These are phyloP conservation scores for Steinernema hermaphroditum DNA, from an alignment of 2,888 invertebrate species.

Conservation along the genomic window DNA sequence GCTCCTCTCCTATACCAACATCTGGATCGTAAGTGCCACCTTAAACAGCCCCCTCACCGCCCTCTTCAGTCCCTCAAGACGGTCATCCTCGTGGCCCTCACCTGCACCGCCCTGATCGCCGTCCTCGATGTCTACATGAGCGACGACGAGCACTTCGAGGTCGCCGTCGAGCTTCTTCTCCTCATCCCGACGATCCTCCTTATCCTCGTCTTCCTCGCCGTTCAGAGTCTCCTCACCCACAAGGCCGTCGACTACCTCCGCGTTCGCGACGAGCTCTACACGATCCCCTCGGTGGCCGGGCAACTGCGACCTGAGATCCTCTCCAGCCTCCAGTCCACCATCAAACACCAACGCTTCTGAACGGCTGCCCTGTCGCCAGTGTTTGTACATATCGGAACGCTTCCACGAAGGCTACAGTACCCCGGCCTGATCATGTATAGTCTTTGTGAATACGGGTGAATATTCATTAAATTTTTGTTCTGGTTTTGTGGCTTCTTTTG, in stretches of 20 bases:
- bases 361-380: background rate
- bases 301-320: conserved; percentile 18
- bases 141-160: conserved; percentile 11
- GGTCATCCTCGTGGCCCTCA: conserved; percentile 26
- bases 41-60: no score
- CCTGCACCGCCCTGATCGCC: background rate
- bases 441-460: background rate
- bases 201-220: conserved; percentile 19
- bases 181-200: conserved; percentile 19
- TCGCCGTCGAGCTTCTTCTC: conserved; percentile 8
- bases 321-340: background rate
- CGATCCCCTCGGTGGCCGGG: conserved; percentile 25
- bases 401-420: background rate
- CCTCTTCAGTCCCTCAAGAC: conserved; percentile 27
- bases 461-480: background rate
- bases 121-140: conserved; percentile 27
- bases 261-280: conserved; percentile 29
- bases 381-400: background rate
- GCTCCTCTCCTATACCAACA: conserved; percentile 25
- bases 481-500: background rate
- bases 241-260: conserved; percentile 19
- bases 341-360: conserved; percentile 22
- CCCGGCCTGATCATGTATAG: background rate
- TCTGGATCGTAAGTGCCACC: conserved; percentile 30
- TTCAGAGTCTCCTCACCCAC: conserved; percentile 25